These are phyloP conservation scores for Enteromius afrohamiltoni DNA, from an alignment of 2,797 vertebrate species.

Conservation along the genomic window DNA sequence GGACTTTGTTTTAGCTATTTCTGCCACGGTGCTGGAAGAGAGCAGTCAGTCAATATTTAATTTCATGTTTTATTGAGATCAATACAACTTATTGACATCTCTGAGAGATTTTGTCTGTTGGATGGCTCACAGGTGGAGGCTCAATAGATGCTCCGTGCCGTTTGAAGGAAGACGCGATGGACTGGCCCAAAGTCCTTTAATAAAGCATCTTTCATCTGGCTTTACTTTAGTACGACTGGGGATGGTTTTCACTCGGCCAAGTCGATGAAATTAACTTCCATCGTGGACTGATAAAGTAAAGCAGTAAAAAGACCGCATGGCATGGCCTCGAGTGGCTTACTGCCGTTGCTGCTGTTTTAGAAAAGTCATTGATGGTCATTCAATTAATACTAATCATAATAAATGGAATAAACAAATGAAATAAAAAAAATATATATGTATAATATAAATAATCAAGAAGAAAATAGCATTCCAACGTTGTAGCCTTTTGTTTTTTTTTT, in stretches of 20 bases:
- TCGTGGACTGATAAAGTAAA: slow-evolving; percentile 19
- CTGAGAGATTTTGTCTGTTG: slow-evolving; percentile 34
- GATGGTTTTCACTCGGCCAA: slow-evolving; percentile 10
- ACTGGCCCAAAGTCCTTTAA: slow-evolving; percentile 25
- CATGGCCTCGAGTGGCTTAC: not conserved
- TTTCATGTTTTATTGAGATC: slow-evolving; percentile 62
- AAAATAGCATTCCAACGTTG: not conserved
- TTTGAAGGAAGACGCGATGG: slow-evolving; percentile 10
- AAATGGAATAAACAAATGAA: not conserved
- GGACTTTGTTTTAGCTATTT: slow-evolving; percentile 32
- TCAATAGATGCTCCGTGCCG: not conserved
- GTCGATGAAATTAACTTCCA: slow-evolving; percentile 21
- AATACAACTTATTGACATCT: slow-evolving; percentile 53
- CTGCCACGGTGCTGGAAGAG: slow-evolving; percentile 39
- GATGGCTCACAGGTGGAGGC: slow-evolving; percentile 14
- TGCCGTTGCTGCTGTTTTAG: not conserved
- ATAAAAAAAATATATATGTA: no score
- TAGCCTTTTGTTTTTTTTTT: no score
- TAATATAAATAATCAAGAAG: no score
- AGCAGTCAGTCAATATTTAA: slow-evolving; percentile 64
- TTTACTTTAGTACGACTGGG: slow-evolving; percentile 19
- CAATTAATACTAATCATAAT: not conserved
- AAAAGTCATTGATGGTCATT: not conserved
- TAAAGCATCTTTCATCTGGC: slow-evolving; percentile 14
- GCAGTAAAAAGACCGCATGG: not conserved